Percentiles rank a stretch among this genome's conserved stretches.
phyloP scores from a whole-genome alignment of 2,797 vertebrate genomes.

The Muraenolepis orangiensis region DNA sequence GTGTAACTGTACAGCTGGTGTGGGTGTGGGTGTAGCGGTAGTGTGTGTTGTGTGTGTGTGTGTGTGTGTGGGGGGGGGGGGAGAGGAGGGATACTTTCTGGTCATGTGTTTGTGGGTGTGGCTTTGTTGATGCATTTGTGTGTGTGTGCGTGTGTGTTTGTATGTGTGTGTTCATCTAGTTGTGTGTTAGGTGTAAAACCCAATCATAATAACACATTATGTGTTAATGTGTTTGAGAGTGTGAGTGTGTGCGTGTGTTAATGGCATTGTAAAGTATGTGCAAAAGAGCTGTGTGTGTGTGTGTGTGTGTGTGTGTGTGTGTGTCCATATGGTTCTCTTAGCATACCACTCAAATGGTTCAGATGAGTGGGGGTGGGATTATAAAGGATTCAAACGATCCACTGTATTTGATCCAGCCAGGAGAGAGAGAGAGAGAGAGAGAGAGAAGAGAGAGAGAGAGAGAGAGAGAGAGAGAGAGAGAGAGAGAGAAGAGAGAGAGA shows the following conservation, averaged over 20 bases:
- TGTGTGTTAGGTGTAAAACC: slow-evolving; percentile 8
- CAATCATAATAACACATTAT: too few species aligned
- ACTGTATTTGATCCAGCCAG: slow-evolving; percentile 41
- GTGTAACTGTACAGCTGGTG: slow-evolving; percentile 33
- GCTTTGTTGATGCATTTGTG: too few species aligned
- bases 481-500: slow-evolving; percentile 9
- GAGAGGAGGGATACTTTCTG: too few species aligned
- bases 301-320: not conserved
- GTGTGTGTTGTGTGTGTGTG: too few species aligned
- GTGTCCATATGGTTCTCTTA: slow-evolving; percentile 65
- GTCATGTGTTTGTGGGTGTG: too few species aligned
- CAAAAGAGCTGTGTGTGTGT: slow-evolving; percentile 12
- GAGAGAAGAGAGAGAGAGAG: not conserved
- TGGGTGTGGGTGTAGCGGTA: slow-evolving; percentile 19
- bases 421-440: slow-evolving; percentile 37
- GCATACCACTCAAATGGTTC: slow-evolving; percentile 52
- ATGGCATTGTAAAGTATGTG: too few species aligned
- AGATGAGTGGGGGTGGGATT: slow-evolving; percentile 66
- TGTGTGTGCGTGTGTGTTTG: too few species aligned
- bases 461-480: too few species aligned
- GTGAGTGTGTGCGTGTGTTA: too few species aligned
- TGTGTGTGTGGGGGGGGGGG: too few species aligned
- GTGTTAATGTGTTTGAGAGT: too few species aligned
- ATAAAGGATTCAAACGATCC: slow-evolving; percentile 56
- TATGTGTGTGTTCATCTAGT: slow-evolving; percentile 12